Evolutionary conservation across 1,140 invertebrate genomes (phyloP).

Genomic region (Euura saliciscinereae): DNA sequence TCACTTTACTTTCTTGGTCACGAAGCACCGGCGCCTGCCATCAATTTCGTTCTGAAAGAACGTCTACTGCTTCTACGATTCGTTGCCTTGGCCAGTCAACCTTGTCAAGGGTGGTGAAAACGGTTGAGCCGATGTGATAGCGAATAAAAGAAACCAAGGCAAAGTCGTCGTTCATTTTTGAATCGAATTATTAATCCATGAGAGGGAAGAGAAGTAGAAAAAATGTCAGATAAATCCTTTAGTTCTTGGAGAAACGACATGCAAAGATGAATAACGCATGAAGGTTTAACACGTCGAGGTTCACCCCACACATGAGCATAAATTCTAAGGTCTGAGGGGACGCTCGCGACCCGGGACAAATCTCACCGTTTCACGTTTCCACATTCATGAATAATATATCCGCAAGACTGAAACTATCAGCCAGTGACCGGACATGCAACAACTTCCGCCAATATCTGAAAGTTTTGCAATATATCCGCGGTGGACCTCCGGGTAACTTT

Average conservation of each 20-base stretch:
- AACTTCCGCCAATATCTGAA: background rate
- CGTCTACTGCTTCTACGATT: background rate
- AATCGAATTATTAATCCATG: too few relatives aligned
- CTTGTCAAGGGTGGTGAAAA: too few relatives aligned
- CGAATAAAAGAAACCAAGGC: background rate
- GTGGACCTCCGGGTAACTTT: background rate
- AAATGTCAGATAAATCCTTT: background rate
- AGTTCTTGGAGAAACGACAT: background rate
- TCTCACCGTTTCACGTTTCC: too few relatives aligned
- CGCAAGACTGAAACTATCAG: background rate
- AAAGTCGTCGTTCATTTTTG: background rate
- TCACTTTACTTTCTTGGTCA: too few relatives aligned
- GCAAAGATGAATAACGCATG: background rate
- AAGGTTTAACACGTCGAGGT: background rate
- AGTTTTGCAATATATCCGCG: background rate
- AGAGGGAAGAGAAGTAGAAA: background rate
- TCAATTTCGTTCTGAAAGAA: background rate
- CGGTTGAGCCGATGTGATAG: too few relatives aligned
- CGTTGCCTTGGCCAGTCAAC: background rate
- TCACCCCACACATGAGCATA: background rate
- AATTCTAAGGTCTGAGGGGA: background rate
- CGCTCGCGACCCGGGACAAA: too few relatives aligned
- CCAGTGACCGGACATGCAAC: background rate
- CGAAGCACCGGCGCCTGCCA: background rate
- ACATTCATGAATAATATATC: too few relatives aligned